Conservation (phyloP, 1,140 invertebrate genomes). For the Eupristina koningsbergeri region DNA sequence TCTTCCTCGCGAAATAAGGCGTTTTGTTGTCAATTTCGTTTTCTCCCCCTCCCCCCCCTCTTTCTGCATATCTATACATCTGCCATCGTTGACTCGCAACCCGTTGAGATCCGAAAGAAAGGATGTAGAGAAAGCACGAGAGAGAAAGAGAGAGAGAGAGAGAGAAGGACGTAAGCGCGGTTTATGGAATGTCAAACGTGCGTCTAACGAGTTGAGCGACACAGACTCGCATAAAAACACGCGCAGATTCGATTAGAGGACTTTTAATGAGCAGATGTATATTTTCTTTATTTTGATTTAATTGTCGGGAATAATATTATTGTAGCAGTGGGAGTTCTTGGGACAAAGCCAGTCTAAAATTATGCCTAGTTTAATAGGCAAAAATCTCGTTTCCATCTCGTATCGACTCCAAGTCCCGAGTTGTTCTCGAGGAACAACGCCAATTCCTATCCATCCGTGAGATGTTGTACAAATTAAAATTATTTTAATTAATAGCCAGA, state of each 20-base stretch:
- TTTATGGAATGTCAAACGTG: conserved; percentile 21
- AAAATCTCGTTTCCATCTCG: neutral
- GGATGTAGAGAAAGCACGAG: neutral
- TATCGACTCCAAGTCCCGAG: too few relatives aligned
- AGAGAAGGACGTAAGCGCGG: neutral
- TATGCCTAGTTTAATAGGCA: neutral
- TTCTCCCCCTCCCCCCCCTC: neutral
- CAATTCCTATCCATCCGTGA: too few relatives aligned
- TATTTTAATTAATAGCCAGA: neutral
- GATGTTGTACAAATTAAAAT: neutral
- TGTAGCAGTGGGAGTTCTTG: neutral
- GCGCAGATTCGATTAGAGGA: neutral
- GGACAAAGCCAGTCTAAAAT: neutral
- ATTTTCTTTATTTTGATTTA: neutral
- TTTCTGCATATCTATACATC: neutral
- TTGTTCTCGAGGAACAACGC: too few relatives aligned
- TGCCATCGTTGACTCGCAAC: neutral
- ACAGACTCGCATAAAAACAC: conserved; percentile 5
- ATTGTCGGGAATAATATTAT: neutral
- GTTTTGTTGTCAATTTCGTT: conserved; percentile 24
- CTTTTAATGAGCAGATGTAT: neutral
- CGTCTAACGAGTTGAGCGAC: conserved; percentile 23
- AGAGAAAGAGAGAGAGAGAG: neutral
- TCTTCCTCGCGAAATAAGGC: conserved; percentile 14
- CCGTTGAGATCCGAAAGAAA: neutral